Base-by-base conservation (phyloP, 2,888 invertebrate species). In the Microctonus hyperodae region DNA sequence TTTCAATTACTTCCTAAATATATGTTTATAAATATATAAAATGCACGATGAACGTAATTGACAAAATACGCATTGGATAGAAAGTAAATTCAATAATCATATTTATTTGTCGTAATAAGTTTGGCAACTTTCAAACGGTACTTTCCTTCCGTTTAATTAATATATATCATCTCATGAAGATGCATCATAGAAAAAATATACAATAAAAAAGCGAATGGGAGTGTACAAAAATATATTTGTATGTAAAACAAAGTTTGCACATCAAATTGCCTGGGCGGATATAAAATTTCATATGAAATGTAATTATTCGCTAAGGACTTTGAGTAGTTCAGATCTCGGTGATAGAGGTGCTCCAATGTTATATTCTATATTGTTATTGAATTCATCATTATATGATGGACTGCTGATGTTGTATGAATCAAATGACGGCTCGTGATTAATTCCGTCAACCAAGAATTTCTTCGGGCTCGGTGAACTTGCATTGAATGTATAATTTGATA, bases 271-370 rank as follows among this genome's bases (percentile, higher is more conserved):
- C 13, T 13, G 33, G 13, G 16, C 10, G 25, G 51, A 13, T 51
- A 1, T 25, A 2, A 7, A 25, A 25, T 25, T 23, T 44, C 44
- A 44, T 13, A 20, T 20, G 22, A 31, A 35, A 35, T 28, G 33
- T 35, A 25, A 40, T 20, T 40, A 31, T 16, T 56, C 55, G n/a
- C 35, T 22, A 5, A 66, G 65, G n/a, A 61, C 60, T 48, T 60
- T 16, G 5, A 66, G 35, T 1, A 66, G 35, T 23, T 66, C 65
- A 11, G 65, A 60, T n/a, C 56, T 61, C 7, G 65, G 65, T n/a
- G 65, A 66, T 2, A 60, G 16, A 5, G 55, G 55, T 16, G 23
- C 35, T 22, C 35, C 20, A 25, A 22, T 31, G 13, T 57, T 13
- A 31, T 31, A 16, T 4, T 55, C 63, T 16, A 64, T 64, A 16